Conservation (phyloP, 2,888 invertebrate species). For the Cryptosula pallasiana region DNA sequence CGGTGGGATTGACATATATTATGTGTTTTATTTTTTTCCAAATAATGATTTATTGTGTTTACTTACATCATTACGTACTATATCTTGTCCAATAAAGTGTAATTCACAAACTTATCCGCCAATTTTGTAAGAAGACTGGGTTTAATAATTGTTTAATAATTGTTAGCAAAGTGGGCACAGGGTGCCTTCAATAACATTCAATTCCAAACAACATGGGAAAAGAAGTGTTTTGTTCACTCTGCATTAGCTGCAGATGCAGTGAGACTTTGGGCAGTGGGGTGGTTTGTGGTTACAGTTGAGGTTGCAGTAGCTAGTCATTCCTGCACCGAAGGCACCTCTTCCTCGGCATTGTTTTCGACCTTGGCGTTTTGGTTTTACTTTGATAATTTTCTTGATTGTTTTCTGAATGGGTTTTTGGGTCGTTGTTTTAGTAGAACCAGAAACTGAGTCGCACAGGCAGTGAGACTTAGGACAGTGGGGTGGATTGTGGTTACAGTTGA, state of each 20-base stretch:
- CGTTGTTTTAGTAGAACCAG: too few relatives aligned
- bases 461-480: conserved; percentile 1
- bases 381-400: not conserved
- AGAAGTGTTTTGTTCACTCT: too few relatives aligned
- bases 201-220: too few relatives aligned
- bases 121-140: too few relatives aligned
- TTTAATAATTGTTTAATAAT: too few relatives aligned
- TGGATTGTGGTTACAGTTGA: conserved; percentile 9
- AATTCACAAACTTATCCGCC: too few relatives aligned
- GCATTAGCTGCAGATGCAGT: not conserved
- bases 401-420: not conserved
- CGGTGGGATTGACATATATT: not conserved
- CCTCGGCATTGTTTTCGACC: not conserved
- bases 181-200: too few relatives aligned
- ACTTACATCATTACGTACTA: too few relatives aligned
- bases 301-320: not conserved
- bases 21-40: not conserved
- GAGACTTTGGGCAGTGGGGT: not conserved
- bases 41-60: too few relatives aligned
- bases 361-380: not conserved
- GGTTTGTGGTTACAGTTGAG: not conserved
- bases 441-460: not conserved
- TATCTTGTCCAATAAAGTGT: too few relatives aligned
- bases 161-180: too few relatives aligned
- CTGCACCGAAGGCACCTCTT: not conserved